Conservation (phyloP, 2,797 vertebrate species). For the Echeneis naucrates region DNA sequence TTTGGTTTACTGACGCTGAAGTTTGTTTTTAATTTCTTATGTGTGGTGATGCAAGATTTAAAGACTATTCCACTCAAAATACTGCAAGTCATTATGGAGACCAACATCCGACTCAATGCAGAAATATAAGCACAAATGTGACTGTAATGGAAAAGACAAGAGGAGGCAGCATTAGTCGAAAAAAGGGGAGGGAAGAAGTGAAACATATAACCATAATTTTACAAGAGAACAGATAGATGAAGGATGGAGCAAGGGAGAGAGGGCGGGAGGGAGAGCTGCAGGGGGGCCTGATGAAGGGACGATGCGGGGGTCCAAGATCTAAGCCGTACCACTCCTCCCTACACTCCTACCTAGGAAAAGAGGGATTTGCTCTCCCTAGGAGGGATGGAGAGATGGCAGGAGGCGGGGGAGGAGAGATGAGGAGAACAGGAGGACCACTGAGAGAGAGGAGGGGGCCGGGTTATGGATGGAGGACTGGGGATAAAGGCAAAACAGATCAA, state of each 20-base stretch:
- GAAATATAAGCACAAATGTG: conserved; percentile 62
- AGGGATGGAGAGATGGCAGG: conserved; percentile 72
- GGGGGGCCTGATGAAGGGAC: conserved; percentile 79
- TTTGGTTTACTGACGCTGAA: too few relatives aligned
- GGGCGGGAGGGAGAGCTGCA: conserved; percentile 53
- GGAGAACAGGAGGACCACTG: conserved; percentile 72
- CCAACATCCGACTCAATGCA: conserved; percentile 56
- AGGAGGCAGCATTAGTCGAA: conserved; percentile 32
- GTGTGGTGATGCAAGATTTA: conserved; percentile 23
- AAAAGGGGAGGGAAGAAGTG: conserved; percentile 6
- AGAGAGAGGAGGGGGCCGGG: conserved; percentile 24
- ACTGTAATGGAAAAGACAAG: conserved; percentile 53
- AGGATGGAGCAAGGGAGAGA: conserved; percentile 44
- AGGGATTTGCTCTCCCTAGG: conserved; percentile 82
- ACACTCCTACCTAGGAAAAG: conserved; percentile 83
- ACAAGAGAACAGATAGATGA: conserved; percentile 63
- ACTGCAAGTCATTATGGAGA: conserved; percentile 31
- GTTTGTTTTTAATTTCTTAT: too few relatives aligned
- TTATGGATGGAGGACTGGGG: conserved; percentile 53
- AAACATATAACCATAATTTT: conserved; percentile 67
- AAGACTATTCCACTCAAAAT: conserved; percentile 27
- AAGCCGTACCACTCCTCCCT: conserved; percentile 81
- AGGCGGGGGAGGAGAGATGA: conserved; percentile 64
- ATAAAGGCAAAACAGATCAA: conserved; percentile 75
- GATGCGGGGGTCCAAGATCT: conserved; percentile 78